Conservation (phyloP, 1,140 invertebrate species). For the Caenorhabditis remanei region DNA sequence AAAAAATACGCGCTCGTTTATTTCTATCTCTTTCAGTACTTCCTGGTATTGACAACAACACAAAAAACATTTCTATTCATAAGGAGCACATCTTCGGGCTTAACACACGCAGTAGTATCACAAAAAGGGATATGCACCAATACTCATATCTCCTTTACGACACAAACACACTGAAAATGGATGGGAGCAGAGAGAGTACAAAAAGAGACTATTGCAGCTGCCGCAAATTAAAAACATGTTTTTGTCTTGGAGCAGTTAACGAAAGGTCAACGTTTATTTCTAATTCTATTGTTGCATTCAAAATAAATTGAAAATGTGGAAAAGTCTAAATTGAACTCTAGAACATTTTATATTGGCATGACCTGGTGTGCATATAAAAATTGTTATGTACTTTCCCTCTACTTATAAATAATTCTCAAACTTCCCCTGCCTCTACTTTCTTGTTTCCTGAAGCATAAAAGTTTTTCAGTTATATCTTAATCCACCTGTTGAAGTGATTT, state of each 20-base stretch:
- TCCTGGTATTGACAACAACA: slow-evolving; percentile 23
- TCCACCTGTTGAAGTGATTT: slow-evolving; percentile 2
- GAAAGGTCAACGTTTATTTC: slow-evolving; percentile 45
- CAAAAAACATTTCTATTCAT: slow-evolving; percentile 41
- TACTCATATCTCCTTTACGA: slow-evolving; percentile 40
- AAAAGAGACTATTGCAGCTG: slow-evolving; percentile 1
- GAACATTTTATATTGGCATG: background rate
- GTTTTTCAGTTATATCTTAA: background rate
- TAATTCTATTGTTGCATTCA: background rate
- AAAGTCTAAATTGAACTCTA: background rate
- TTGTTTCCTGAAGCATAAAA: background rate
- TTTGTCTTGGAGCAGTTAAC: background rate
- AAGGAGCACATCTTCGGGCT: background rate
- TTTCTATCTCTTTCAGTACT: background rate
- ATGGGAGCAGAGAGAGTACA: background rate
- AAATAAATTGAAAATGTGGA: background rate
- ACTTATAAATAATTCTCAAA: background rate
- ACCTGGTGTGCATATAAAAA: too few relatives aligned
- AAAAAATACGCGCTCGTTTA: background rate
- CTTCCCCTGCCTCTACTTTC: background rate
- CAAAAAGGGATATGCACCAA: slow-evolving; percentile 20
- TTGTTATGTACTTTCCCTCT: too few relatives aligned
- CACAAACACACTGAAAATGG: background rate
- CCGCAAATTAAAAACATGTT: slow-evolving; percentile 53
- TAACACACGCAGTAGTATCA: background rate